These are phyloP conservation scores for Oxygymnocypris stewartii DNA, from an alignment of 2,113 vertebrate genomes.

Conservation along the genomic window DNA sequence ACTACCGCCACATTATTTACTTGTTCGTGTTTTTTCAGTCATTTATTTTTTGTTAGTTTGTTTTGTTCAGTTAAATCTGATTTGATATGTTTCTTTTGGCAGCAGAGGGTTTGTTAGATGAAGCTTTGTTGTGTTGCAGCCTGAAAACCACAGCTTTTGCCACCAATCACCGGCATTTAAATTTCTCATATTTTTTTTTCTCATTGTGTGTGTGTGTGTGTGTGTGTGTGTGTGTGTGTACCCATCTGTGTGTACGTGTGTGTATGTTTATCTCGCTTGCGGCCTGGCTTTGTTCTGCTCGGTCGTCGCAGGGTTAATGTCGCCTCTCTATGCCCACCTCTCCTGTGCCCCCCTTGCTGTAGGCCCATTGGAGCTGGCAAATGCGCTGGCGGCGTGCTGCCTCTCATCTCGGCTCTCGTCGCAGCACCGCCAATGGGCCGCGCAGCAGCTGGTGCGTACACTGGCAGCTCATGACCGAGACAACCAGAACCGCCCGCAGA, in stretches of 20 bases:
- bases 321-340: slow-evolving; percentile 90
- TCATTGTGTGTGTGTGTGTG: slow-evolving; percentile 39
- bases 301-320: slow-evolving; percentile 89
- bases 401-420: slow-evolving; percentile 95
- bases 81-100: neutral
- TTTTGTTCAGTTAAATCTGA: neutral
- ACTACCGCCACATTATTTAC: neutral
- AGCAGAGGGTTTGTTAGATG: neutral
- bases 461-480: slow-evolving; percentile 95
- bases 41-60: neutral
- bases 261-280: slow-evolving; percentile 68
- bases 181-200: slow-evolving; percentile 34
- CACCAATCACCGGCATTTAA: neutral
- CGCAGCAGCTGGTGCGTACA: slow-evolving; percentile 93
- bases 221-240: slow-evolving; percentile 35
- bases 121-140: neutral
- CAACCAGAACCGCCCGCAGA: slow-evolving; percentile 90
- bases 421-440: slow-evolving; percentile 97
- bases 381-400: slow-evolving; percentile 97
- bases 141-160: slow-evolving; percentile 1
- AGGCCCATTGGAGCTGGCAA: slow-evolving; percentile 98
- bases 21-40: neutral
- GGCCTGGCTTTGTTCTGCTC: slow-evolving; percentile 76
- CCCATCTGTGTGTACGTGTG: slow-evolving; percentile 41
- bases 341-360: slow-evolving; percentile 90